phyloP scores from a whole-genome alignment of 2,797 vertebrate species.

The Ctenopoma multispine region DNA sequence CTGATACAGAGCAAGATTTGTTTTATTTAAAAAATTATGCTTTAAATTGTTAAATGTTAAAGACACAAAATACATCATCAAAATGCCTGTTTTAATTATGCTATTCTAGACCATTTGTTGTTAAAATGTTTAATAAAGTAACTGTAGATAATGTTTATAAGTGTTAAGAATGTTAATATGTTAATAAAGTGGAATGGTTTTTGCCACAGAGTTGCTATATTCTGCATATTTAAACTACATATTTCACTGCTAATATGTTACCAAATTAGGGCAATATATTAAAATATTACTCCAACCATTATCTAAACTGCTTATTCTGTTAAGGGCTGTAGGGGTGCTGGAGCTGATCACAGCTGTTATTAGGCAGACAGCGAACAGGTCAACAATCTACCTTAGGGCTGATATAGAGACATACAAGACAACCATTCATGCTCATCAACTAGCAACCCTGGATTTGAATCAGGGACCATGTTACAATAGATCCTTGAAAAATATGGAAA shows the following conservation, averaged over 20 bases:
- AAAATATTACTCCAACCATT: no score
- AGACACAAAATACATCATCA: neutral
- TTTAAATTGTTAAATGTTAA: no score
- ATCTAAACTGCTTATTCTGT: no score
- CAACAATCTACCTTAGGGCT: no score
- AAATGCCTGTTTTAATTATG: constrained; percentile 3
- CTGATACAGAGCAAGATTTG: constrained; percentile 15
- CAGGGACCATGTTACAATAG: neutral
- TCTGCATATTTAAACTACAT: neutral
- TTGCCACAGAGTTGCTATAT: neutral
- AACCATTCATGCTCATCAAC: no score
- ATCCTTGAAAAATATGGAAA: neutral
- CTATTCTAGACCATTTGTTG: neutral
- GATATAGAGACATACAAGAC: no score
- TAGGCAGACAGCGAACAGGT: no score
- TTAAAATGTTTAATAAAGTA: constrained; percentile 4
- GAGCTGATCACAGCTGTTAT: no score
- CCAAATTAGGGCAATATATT: neutral
- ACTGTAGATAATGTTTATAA: neutral
- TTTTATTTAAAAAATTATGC: no score
- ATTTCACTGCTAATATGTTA: neutral
- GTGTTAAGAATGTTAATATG: no score
- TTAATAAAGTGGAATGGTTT: neutral
- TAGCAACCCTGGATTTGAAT: neutral
- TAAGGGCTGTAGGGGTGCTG: no score